Base-by-base conservation (phyloP, 2,113 vertebrate genomes). In the Synchiropus splendidus region DNA sequence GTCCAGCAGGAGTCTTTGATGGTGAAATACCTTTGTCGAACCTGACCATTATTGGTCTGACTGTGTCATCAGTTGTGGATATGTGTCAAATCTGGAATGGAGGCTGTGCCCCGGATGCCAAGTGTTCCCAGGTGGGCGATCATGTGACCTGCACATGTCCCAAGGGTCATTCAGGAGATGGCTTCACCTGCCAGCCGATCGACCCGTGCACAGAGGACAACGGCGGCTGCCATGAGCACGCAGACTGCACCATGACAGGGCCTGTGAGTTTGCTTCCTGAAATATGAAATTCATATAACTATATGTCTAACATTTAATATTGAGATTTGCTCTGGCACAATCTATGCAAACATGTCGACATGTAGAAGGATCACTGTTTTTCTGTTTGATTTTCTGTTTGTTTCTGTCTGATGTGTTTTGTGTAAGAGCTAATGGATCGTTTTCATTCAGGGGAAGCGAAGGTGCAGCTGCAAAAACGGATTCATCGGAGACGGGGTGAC, bases 201-300 rank as follows among this genome's bases (percentile, higher is more conserved):
- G 88, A 98, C 74, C 83, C 69, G 35, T 98, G 95, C 1, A 67
- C 81, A 0, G 86, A 81, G 1, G 75, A 88, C 54, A 92, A 93
- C 0, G 91, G 93, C 1, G 88, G 87, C 18, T 98, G 95, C 56
- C 84, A 91, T 0, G 87, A 98, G 39, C 92, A 98, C 1, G 95
- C 95, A 30, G 44, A 41, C 50, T 98, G 95, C 86, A 89, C 31
- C 50, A 88, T 90, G 88, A 83, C 50, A 0, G 88, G 85, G 30
- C 87, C 92, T 32, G 95, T 98, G 67, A 89, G 34, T 27, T 8
- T 27, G 6, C 12, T 2, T 6, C 9, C 4, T 12, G 12, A n/a
- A n/a, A n/a, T n/a, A n/a, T n/a, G n/a, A n/a, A n/a, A n/a, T n/a
- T n/a, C n/a, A n/a, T n/a, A n/a, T n/a, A n/a, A n/a, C n/a, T n/a